Percentiles rank a stretch among this genome's conserved stretches.
phyloP scores from a whole-genome alignment of 64 coral and sea anemone species.

The Astreopora myriophthalma region DNA sequence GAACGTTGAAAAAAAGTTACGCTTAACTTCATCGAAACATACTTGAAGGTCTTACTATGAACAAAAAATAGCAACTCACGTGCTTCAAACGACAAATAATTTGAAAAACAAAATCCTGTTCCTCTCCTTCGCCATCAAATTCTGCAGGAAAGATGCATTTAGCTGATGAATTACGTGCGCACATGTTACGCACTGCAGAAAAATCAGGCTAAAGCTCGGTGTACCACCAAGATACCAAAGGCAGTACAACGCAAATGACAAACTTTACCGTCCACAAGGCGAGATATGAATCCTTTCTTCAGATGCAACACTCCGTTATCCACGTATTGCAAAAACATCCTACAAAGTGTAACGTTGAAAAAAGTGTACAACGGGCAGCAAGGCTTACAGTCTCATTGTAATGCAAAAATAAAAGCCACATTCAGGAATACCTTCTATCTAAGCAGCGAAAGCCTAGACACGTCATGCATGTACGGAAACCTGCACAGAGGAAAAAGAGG shows the following conservation, averaged over 20 bases:
- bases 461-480: conserved; percentile 78
- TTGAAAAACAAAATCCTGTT: conserved; percentile 59
- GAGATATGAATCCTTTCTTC: conserved; percentile 59
- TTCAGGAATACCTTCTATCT: conserved; percentile 53
- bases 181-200: background rate
- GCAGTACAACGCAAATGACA: too few species aligned
- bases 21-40: background rate
- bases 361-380: background rate
- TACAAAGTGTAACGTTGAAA: background rate
- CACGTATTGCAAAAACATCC: conserved; percentile 64
- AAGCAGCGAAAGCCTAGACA: conserved; percentile 74
- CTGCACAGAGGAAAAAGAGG: background rate
- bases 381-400: background rate
- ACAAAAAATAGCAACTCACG: conserved; percentile 8
- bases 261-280: conserved; percentile 60
- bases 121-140: conserved; percentile 43
- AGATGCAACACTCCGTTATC: conserved; percentile 61
- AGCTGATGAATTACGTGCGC: background rate
- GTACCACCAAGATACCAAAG: too few species aligned
- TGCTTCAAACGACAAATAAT: conserved; percentile 65
- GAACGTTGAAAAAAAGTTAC: too few species aligned
- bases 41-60: background rate
- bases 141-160: background rate
- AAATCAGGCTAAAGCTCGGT: too few species aligned
- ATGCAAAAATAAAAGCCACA: background rate